These are phyloP conservation scores for Chymomyza procnemis DNA, from an alignment of 2,888 invertebrate genomes.

Conservation along the genomic window DNA sequence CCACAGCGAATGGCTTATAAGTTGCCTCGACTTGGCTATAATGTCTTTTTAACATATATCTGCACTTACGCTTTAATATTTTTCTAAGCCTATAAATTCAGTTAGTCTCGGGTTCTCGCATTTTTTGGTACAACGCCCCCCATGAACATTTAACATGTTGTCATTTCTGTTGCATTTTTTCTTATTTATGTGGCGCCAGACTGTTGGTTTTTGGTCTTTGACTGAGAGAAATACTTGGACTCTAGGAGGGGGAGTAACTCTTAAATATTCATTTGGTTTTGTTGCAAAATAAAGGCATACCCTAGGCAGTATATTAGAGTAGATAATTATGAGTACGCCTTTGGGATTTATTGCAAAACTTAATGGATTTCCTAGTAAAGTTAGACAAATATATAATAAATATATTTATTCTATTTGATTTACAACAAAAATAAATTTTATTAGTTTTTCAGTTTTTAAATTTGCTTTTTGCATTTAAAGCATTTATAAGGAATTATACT, in stretches of 20 bases:
- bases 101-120: conserved; percentile 10
- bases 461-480: too few species aligned
- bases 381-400: too few species aligned
- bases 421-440: too few species aligned
- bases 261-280: conserved; percentile 8
- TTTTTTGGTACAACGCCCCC: conserved; percentile 27
- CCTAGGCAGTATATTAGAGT: not conserved
- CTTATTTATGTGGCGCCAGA: conserved; percentile 71
- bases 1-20: not conserved
- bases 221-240: not conserved
- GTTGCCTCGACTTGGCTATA: not conserved
- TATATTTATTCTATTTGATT: too few species aligned
- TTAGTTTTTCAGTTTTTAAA: too few species aligned
- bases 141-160: conserved; percentile 56
- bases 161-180: conserved; percentile 61
- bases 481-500: too few species aligned
- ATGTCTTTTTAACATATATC: conserved; percentile 10
- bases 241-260: not conserved
- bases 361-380: too few species aligned
- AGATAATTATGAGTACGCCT: not conserved
- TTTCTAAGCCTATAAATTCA: conserved; percentile 14
- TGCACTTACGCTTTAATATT: not conserved
- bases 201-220: conserved; percentile 35
- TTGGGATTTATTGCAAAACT: not conserved
- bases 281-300: not conserved